Percentiles rank a stretch among this genome's conserved stretches.
phyloP scores from a whole-genome alignment of 1,140 invertebrate species.

The Pantala flavescens region DNA sequence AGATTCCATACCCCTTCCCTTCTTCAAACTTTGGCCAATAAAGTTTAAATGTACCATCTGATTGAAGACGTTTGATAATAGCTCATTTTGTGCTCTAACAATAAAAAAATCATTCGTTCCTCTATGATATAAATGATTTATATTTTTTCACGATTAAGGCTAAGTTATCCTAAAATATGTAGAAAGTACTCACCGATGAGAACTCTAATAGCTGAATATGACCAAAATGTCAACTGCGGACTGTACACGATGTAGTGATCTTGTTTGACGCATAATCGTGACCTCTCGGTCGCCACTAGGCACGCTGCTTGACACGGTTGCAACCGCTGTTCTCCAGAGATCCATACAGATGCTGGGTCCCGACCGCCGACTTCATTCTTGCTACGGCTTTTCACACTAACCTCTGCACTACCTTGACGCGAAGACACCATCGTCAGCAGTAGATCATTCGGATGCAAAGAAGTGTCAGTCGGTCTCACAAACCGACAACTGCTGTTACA shows the following conservation, averaged over 20 bases:
- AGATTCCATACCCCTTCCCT: too few species aligned
- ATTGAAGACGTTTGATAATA: too few species aligned
- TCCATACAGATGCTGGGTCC: neutral
- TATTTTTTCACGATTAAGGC: too few species aligned
- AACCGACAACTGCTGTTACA: neutral
- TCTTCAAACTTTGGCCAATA: too few species aligned
- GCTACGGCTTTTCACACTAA: constrained; percentile 23
- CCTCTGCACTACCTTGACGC: constrained; percentile 29
- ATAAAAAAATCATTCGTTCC: too few species aligned
- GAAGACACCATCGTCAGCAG: constrained; percentile 27
- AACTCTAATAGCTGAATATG: constrained; percentile 59
- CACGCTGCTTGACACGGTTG: constrained; percentile 37
- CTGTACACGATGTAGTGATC: constrained; percentile 48
- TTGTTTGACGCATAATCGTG: constrained; percentile 47
- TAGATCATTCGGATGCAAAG: neutral
- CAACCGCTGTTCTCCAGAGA: neutral
- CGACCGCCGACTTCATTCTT: constrained; percentile 21
- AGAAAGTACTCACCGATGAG: constrained; percentile 45
- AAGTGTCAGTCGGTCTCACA: neutral
- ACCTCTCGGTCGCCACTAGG: constrained; percentile 42
- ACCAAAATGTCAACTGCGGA: constrained; percentile 59
- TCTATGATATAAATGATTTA: too few species aligned
- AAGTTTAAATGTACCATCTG: too few species aligned
- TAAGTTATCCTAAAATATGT: too few species aligned
- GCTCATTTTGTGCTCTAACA: too few species aligned